A percentile compares a stretch with the other conserved stretches of the same genome.
These are phyloP conservation scores for Coturnix japonica DNA, from an alignment of 2,113 vertebrate genomes.

Conservation along the genomic window DNA sequence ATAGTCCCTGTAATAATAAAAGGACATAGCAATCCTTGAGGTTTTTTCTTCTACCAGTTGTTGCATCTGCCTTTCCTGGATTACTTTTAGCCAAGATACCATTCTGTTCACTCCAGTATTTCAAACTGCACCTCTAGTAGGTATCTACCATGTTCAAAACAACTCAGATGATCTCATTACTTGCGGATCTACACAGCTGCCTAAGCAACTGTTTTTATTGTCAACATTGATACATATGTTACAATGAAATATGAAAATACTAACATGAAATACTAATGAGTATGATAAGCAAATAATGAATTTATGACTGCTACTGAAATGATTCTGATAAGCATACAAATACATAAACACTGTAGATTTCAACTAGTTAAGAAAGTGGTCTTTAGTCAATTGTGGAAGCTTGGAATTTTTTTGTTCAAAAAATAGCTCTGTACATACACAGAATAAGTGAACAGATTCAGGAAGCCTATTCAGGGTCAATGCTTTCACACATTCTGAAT, in stretches of 20 bases:
- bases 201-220: neutral
- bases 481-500: neutral
- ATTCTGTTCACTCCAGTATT: neutral
- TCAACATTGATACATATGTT: neutral
- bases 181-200: neutral
- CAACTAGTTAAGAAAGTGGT: neutral
- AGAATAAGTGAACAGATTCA: constrained; percentile 10
- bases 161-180: neutral
- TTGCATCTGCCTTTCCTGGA: neutral
- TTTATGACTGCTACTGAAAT: neutral
- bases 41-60: neutral
- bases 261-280: neutral
- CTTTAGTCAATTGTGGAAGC: neutral
- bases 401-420: neutral
- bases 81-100: neutral
- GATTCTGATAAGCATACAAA: neutral
- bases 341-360: neutral
- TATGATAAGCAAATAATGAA: neutral
- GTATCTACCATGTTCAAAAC: neutral
- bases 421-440: neutral
- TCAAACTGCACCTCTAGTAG: neutral
- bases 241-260: neutral
- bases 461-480: neutral
- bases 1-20: too few species aligned
- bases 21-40: neutral